Evolutionary conservation across 2,113 vertebrate genomes (phyloP), one percentile per base, ranked within the genome.

Genomic region (Pedionomus torquatus): DNA sequence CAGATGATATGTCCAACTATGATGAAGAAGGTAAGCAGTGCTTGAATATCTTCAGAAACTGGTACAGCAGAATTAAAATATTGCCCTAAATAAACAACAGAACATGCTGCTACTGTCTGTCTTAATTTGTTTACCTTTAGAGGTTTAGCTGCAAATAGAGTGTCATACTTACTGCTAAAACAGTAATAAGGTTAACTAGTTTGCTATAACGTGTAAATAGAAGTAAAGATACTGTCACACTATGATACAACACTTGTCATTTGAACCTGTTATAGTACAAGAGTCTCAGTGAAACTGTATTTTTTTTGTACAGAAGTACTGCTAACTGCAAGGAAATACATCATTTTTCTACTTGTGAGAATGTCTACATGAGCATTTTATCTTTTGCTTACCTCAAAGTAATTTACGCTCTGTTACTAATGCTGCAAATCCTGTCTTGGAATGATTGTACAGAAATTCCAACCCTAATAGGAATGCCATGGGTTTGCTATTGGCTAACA

Each of bases 1-100:
- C 99, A 95, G 99, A 99, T 83, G 99, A 99, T 93, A 99, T 99
- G 99, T 99, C 99, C 63, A 99, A 99, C 98, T 99, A 99, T 54
- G 99, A 99, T 48, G 99, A 99, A 96, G 99, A 99, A 98, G 99
- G 99, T 99, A 97, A 96, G 94, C 25, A 26, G 31, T 90, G 23
- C 52, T n/a, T n/a, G 26, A 72, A 33, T 57, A 28, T 81, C 65
- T 76, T 65, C 13, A 52, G 35, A 90, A 82, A 35, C 41, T 44
- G 20, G 23, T 65, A 8, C 19, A 58, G 48, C 43, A 58, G 24
- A 80, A 49, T 41, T 70, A n/a, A 95, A 82, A 31, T 57, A 75
- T 4, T 78, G 20, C 52, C 89, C 5, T 76, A 75, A 91, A 76
- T 3, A 1, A 87, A 12, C 28, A 68, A 14, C 8, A 65, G 60